phyloP scores from a whole-genome alignment of 2,797 vertebrate genomes.

The Podarcis siculus region DNA sequence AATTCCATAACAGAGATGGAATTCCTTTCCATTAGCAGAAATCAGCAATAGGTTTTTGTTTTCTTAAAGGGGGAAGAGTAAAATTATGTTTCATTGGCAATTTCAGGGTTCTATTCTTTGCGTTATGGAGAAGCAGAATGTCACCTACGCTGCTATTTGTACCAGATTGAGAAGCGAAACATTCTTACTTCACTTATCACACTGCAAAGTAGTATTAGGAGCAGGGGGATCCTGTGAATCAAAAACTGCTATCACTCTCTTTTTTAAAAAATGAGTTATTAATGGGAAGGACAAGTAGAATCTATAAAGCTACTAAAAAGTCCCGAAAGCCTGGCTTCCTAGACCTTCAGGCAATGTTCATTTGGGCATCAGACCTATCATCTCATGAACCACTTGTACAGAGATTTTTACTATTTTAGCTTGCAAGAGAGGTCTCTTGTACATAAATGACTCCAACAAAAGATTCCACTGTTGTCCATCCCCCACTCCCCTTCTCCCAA shows the following conservation, averaged over 20 bases:
- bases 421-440: not conserved
- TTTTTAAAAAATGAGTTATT: not conserved
- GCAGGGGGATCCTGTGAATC: not conserved
- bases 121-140: not conserved
- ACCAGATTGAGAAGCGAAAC: not conserved
- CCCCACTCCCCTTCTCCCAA: not conserved
- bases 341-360: not conserved
- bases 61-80: not conserved
- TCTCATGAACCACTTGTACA: not conserved
- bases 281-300: not conserved
- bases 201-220: not conserved
- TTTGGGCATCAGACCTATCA: not conserved
- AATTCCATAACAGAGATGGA: not conserved
- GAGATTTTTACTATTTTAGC: not conserved
- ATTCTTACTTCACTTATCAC: not conserved
- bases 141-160: not conserved
- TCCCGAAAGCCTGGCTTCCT: not conserved
- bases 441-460: not conserved
- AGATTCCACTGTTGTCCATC: not conserved
- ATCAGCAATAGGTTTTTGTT: not conserved
- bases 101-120: not conserved
- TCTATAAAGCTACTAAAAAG: not conserved
- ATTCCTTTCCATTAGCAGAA: not conserved
- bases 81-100: not conserved
- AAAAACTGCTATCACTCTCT: not conserved